Percentiles rank a stretch among this genome's conserved stretches.
Conservation (phyloP, 2,797 vertebrate species). For the Sebastes aleutianus region DNA sequence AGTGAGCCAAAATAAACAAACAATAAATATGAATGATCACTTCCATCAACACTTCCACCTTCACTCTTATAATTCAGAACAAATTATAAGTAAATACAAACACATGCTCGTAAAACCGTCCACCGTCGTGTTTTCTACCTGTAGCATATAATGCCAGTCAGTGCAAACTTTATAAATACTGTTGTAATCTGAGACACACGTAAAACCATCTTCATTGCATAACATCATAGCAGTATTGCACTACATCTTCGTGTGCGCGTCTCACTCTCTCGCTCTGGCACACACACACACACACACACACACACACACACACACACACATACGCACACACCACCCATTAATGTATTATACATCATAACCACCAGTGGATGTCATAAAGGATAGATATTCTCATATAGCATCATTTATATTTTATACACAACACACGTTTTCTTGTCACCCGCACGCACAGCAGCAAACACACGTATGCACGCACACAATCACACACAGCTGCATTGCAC, state of each 20-base stretch:
- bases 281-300: conserved; percentile 49
- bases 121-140: conserved; percentile 41
- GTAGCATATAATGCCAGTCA: conserved; percentile 67
- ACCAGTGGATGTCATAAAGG: conserved; percentile 63
- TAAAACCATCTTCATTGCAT: conserved; percentile 77
- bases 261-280: conserved; percentile 59
- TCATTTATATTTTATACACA: conserved; percentile 61
- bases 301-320: conserved; percentile 48
- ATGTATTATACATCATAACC: conserved; percentile 65
- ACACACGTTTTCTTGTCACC: conserved; percentile 21
- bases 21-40: conserved; percentile 75
- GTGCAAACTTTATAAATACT: conserved; percentile 77
- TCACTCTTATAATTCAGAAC: conserved; percentile 73
- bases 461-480: conserved; percentile 36
- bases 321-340: conserved; percentile 43
- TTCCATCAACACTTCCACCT: conserved; percentile 74
- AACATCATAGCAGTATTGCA: conserved; percentile 80
- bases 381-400: conserved; percentile 62
- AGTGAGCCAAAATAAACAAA: conserved; percentile 64
- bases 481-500: conserved; percentile 70
- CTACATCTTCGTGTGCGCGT: conserved; percentile 64
- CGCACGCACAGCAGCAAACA: conserved; percentile 37
- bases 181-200: conserved; percentile 58
- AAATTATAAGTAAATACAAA: conserved; percentile 75
- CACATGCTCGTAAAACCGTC: conserved; percentile 69